A percentile compares a stretch with the other conserved stretches of the same genome.
Conservation (phyloP, 2,113 vertebrate genomes). For the Protobothrops mucrosquamatus region DNA sequence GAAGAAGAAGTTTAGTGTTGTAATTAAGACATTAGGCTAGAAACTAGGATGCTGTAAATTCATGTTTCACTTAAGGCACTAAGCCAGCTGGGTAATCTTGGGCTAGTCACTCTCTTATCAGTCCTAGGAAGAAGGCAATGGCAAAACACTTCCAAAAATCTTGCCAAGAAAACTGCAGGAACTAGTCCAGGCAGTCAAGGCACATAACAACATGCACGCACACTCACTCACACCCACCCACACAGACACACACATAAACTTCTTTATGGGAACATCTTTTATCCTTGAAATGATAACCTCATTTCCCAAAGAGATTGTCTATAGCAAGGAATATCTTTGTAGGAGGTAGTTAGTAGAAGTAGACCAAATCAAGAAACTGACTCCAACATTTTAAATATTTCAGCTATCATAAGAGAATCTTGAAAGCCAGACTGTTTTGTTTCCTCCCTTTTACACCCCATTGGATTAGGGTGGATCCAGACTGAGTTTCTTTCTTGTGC, state of each 20-base stretch:
- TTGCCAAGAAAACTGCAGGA: background rate
- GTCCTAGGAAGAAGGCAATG: background rate
- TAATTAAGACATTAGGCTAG: background rate
- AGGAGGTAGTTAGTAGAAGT: background rate
- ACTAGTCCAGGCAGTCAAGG: background rate
- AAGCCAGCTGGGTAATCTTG: background rate
- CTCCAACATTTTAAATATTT: background rate
- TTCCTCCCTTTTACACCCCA: background rate
- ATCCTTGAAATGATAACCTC: background rate
- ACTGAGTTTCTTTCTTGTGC: background rate
- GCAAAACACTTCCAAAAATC: background rate
- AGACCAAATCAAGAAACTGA: background rate
- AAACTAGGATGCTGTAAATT: background rate
- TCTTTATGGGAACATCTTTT: background rate
- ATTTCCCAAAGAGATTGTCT: background rate
- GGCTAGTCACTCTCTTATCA: background rate
- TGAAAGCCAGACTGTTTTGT: background rate
- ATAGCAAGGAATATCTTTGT: background rate
- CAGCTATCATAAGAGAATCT: background rate
- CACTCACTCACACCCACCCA: background rate
- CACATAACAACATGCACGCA: background rate
- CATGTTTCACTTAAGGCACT: background rate
- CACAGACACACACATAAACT: background rate
- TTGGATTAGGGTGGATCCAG: background rate
- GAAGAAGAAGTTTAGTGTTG: background rate